Base-by-base conservation (phyloP, 2,113 vertebrate species). In the Semnopithecus entellus region DNA sequence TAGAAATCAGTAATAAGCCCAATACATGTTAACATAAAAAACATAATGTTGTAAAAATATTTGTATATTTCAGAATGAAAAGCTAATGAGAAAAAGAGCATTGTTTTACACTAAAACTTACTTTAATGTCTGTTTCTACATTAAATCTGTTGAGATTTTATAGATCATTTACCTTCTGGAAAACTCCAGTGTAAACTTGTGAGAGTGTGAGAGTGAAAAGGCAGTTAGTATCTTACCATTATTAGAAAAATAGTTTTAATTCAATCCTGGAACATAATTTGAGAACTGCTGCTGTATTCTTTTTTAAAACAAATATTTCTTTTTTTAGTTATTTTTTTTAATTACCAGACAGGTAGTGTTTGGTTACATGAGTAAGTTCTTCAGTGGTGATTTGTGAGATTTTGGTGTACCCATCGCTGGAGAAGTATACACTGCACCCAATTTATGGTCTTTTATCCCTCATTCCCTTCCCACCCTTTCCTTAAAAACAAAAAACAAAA, bases 161-260 rank as follows among this genome's bases (percentile, higher is more conserved):
- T 5, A 92, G 40, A 61, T 27, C 23, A 79, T 72, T 89, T 78
- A 66, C 27, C 1, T 72, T 72, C 23, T 85, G 40, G 50, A 93
- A 85, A 72, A 72, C 48, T 17, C 35, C 35, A 83, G 25, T 90
- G 3, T 52, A 52, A 32, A n/a, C 10, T 72, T 85, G 20, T 52
- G 22, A 90, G 43, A 43, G 5, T 55, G 59, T 78, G 25, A 50
- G 38, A 76, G 32, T 52, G 17, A 94, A 79, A 76, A 68, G 30
- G 48, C 27, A 45, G 20, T 23, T 86, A 64, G 17, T 22, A 38
- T 50, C 8, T 88, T 66, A 55, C 6, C 45, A 45, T 52, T 73
- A 73, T 50, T 75, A 78, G 73, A 75, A 81, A 94, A 90, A 64
- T 90, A 80, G 86, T 35, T 96, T 86, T 64, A 90, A 45, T 86